These are phyloP conservation scores for Synergus umbraculus DNA, from an alignment of 2,888 invertebrate genomes.

Conservation along the genomic window DNA sequence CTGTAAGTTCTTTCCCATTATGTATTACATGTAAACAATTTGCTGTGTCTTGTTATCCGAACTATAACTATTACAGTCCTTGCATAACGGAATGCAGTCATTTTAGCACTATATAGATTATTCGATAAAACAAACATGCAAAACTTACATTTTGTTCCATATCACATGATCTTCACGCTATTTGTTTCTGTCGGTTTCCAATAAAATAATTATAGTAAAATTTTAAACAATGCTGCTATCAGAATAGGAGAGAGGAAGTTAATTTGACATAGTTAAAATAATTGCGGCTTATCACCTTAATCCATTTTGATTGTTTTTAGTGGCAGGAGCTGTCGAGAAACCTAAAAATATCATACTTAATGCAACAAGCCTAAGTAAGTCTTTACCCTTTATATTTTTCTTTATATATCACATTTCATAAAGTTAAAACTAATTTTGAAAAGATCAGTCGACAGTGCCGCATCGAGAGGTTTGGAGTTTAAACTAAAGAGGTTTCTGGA, in stretches of 20 bases:
- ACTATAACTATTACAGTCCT: background rate
- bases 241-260: no score
- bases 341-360: conserved; percentile 69
- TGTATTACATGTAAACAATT: background rate
- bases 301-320: conserved; percentile 55
- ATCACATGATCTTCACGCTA: background rate
- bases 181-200: background rate
- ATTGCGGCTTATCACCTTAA: no score
- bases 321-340: conserved; percentile 68
- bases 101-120: background rate
- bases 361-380: conserved; percentile 73
- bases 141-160: conserved; percentile 4
- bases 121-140: background rate
- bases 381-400: conserved; percentile 10
- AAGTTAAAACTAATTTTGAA: conserved; percentile 55
- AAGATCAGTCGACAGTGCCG: conserved; percentile 73
- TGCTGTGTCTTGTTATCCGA: background rate
- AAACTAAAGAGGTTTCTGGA: conserved; percentile 69
- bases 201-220: background rate
- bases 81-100: conserved; percentile 11
- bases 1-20: conserved; percentile 8
- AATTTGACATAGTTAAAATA: no score
- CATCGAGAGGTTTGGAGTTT: conserved; percentile 71
- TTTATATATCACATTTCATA: conserved; percentile 46
- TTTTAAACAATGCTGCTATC: background rate